Conservation (phyloP, 2,113 vertebrate genomes). For the Oophaga pumilio region DNA sequence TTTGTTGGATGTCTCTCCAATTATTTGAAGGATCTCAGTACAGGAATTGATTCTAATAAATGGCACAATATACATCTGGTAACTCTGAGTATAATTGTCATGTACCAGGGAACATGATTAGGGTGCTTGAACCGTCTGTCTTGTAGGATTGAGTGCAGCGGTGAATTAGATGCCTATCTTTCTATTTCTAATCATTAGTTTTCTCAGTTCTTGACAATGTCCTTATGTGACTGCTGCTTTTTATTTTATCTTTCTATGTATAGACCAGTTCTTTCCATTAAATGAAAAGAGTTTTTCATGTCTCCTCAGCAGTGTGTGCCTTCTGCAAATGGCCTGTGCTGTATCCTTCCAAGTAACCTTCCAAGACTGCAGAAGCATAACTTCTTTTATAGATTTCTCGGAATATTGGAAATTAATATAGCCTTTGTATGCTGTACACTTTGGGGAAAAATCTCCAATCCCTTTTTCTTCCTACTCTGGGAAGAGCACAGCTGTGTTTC, state of each 20-base stretch:
- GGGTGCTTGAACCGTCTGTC: neutral
- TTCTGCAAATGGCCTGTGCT: neutral
- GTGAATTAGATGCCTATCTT: neutral
- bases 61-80: no score
- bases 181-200: constrained; percentile 38
- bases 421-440: neutral
- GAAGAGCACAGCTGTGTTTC: no score
- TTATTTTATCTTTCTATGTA: constrained; percentile 48
- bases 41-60: no score
- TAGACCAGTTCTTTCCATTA: constrained; percentile 29
- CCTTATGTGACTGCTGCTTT: constrained; percentile 36
- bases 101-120: neutral
- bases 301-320: neutral
- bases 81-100: no score
- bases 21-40: no score
- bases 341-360: neutral
- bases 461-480: neutral
- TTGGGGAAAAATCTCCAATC: neutral
- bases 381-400: neutral
- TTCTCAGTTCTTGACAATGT: constrained; percentile 9
- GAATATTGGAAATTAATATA: neutral
- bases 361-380: no score
- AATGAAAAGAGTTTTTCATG: constrained; percentile 3
- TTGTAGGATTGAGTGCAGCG: neutral
- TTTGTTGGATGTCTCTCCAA: no score